These are phyloP conservation scores for Anabacerthia variegaticeps DNA, from an alignment of 2,797 vertebrate species.

Conservation along the genomic window DNA sequence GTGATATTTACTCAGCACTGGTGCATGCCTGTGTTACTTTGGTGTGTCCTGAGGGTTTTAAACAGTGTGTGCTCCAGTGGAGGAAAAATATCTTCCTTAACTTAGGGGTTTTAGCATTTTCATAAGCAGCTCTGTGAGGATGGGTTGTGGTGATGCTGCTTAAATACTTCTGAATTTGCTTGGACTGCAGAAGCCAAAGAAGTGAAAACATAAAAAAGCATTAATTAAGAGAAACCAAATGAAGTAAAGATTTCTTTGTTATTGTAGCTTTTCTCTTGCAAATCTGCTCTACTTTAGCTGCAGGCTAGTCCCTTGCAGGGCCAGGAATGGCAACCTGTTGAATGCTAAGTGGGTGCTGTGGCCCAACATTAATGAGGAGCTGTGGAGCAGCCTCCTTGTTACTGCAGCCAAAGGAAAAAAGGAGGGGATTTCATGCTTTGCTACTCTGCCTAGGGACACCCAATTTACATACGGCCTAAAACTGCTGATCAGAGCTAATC, in stretches of 20 bases:
- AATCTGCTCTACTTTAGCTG: slow-evolving; percentile 17
- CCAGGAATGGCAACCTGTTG: neutral
- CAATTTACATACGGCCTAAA: slow-evolving; percentile 53
- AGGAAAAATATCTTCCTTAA: neutral
- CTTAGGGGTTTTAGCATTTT: neutral
- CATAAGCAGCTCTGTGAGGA: neutral
- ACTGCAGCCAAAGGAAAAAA: neutral
- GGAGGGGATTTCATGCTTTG: neutral
- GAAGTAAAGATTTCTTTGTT: neutral
- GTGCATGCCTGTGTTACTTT: neutral
- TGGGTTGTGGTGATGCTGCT: neutral
- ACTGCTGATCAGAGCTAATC: slow-evolving; percentile 56
- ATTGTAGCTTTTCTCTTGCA: slow-evolving; percentile 13
- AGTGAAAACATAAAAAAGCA: neutral
- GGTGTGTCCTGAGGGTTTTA: neutral
- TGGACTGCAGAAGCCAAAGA: slow-evolving; percentile 11
- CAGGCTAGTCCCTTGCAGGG: neutral
- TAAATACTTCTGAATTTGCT: slow-evolving; percentile 3
- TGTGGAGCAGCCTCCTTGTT: neutral
- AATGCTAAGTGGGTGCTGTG: neutral
- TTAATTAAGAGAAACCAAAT: slow-evolving; percentile 33
- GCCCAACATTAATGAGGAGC: neutral
- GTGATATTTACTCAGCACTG: neutral
- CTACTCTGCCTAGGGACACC: slow-evolving; percentile 10
- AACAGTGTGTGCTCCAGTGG: neutral